phyloP scores from a whole-genome alignment of 2,888 invertebrate species.

The Troides helena region DNA sequence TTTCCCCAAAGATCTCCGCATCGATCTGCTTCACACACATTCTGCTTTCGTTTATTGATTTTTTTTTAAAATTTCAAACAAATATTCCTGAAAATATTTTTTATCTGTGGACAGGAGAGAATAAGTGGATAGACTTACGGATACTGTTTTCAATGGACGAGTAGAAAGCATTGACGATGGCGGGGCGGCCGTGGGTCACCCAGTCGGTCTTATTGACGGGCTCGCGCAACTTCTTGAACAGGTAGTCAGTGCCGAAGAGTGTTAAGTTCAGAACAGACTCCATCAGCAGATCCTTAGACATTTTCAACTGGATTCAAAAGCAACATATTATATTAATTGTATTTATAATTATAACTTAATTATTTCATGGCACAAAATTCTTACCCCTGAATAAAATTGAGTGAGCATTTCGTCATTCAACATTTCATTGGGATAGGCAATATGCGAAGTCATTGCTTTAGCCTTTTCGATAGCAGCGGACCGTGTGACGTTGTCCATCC shows the following conservation, averaged over 20 bases:
- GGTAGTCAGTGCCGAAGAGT: slow-evolving; percentile 88
- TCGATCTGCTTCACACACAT: too few species aligned
- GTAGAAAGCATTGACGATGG: slow-evolving; percentile 92
- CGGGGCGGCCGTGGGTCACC: slow-evolving; percentile 91
- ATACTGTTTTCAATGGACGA: slow-evolving; percentile 93
- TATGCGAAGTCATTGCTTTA: slow-evolving; percentile 91
- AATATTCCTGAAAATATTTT: neutral
- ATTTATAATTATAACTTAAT: too few species aligned
- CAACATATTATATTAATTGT: neutral
- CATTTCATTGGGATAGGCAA: slow-evolving; percentile 95
- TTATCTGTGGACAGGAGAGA: neutral
- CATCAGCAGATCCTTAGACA: slow-evolving; percentile 85
- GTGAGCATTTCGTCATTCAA: slow-evolving; percentile 89
- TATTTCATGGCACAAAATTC: slow-evolving; percentile 36
- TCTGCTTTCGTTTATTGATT: too few species aligned
- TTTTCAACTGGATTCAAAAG: slow-evolving; percentile 79
- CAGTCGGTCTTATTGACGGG: slow-evolving; percentile 92
- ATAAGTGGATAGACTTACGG: slow-evolving; percentile 81
- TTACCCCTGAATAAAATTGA: slow-evolving; percentile 87
- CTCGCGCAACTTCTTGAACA: slow-evolving; percentile 87
- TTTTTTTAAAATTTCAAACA: too few species aligned
- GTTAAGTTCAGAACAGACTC: slow-evolving; percentile 88
- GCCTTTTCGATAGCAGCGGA: slow-evolving; percentile 89
- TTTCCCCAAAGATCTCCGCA: too few species aligned
- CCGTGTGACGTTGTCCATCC: slow-evolving; percentile 95